These are phyloP conservation scores for Lepidotrigona ventralis DNA, from an alignment of 1,140 invertebrate genomes.

Conservation along the genomic window DNA sequence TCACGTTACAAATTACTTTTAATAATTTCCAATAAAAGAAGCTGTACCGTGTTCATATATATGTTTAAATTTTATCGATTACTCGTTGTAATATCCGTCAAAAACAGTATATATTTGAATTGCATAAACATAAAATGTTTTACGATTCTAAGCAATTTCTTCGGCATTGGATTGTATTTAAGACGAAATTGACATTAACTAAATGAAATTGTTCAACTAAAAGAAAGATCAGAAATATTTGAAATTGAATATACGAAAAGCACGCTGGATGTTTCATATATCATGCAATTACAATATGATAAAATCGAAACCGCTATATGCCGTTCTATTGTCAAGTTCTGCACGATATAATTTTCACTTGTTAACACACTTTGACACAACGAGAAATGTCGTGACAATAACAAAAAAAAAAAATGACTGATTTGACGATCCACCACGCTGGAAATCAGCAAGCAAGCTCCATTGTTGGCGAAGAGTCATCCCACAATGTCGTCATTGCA, in stretches of 20 bases:
- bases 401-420: background rate
- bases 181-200: background rate
- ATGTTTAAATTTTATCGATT: background rate
- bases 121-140: too few relatives aligned
- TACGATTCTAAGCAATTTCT: background rate
- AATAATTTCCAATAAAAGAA: background rate
- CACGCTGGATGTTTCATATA: too few relatives aligned
- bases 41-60: background rate
- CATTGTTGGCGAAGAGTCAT: slow-evolving; percentile 41
- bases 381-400: background rate
- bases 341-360: slow-evolving; percentile 13
- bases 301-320: background rate
- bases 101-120: background rate
- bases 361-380: slow-evolving; percentile 11
- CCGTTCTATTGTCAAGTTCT: background rate
- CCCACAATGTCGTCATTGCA: slow-evolving; percentile 52
- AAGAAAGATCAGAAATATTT: background rate
- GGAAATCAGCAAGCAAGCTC: slow-evolving; percentile 38
- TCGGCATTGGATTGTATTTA: background rate
- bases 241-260: background rate
- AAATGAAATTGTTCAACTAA: too few relatives aligned
- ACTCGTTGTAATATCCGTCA: background rate
- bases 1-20: slow-evolving; percentile 51
- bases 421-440: background rate
- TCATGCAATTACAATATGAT: background rate